phyloP scores from a whole-genome alignment of 2,888 invertebrate genomes.

The Mamestra brassicae region DNA sequence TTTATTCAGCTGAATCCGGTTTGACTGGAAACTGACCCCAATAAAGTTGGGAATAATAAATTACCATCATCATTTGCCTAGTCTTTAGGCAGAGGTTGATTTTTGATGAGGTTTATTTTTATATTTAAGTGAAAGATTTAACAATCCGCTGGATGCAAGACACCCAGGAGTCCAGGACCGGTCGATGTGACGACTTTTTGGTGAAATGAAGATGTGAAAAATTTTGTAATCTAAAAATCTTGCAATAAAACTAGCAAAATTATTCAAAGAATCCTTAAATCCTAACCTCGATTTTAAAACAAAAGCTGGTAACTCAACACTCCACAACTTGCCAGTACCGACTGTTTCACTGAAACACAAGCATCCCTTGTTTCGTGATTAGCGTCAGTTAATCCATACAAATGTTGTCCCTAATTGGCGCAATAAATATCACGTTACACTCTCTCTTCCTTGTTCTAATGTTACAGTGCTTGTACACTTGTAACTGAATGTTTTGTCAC shows the following conservation, averaged over 20 bases:
- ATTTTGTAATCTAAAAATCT: too few species aligned
- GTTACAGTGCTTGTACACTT: slow-evolving; percentile 45
- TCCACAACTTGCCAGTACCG: slow-evolving; percentile 2
- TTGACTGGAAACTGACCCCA: too few species aligned
- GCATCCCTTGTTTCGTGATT: slow-evolving; percentile 61
- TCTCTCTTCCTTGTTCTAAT: slow-evolving; percentile 75
- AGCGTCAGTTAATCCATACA: slow-evolving; percentile 70
- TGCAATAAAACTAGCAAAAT: neutral
- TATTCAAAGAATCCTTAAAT: neutral
- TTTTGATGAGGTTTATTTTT: too few species aligned
- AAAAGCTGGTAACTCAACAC: slow-evolving; percentile 3
- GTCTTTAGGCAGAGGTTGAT: too few species aligned
- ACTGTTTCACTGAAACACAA: slow-evolving; percentile 31
- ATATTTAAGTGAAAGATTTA: too few species aligned
- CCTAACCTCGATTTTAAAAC: neutral
- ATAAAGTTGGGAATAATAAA: too few species aligned
- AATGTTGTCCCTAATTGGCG: slow-evolving; percentile 74
- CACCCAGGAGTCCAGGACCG: too few species aligned
- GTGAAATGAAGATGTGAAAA: too few species aligned
- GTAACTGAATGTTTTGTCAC: slow-evolving; percentile 19
- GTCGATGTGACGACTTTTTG: too few species aligned
- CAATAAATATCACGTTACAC: slow-evolving; percentile 76
- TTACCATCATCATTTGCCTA: too few species aligned
- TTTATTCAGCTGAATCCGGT: too few species aligned
- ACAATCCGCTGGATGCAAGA: too few species aligned